Evolutionary conservation across 2,797 vertebrate species (phyloP), one percentile per base, ranked within the genome.

Genomic region (Tamandua tetradactyla): DNA sequence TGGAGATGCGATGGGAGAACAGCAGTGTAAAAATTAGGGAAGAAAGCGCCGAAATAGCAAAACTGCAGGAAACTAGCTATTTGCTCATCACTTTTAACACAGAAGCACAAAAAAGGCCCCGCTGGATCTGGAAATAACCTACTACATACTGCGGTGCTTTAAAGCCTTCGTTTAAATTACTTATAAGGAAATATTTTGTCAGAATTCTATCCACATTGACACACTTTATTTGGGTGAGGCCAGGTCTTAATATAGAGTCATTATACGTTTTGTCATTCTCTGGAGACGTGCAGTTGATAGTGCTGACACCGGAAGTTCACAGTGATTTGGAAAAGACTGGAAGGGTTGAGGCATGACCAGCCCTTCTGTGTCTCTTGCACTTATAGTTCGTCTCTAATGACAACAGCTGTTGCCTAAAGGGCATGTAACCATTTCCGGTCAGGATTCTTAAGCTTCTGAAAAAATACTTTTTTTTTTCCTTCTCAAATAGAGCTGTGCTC

Each of bases 341-440:
- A 93, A 87, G 87, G 96, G 71, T 30, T 96, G 95, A 96, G 78
- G 91, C 89, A 83, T 93, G 92, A 96, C 94, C 79, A 23, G 78
- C n/a, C 95, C 94, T 97, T 95, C 95, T 96, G 89, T 90, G 87
- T 79, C 66, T 96, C 78, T 92, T 85, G 74, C 62, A 25, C 89
- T 68, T 75, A 55, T 59, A 86, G 92, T 74, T 95, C 90, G 92
- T 90, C 92, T 96, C 75, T 96, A 89, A 96, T 81, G 92, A 96
- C n/a, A 96, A 89, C 92, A 96, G 95, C 93, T 97, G 85, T 72
- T 95, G 62, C 83, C 75, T 81, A 66, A 74, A 49, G 95, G 49
- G 47, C 74, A 68, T 86, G 95, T 75, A 87, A 95, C 78, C 82
- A 25, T 90, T 94, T 86, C 89, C 15, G 72, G 69, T 83, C 66